Conservation (phyloP, 2,797 vertebrate genomes). For the Botia kubotai region DNA sequence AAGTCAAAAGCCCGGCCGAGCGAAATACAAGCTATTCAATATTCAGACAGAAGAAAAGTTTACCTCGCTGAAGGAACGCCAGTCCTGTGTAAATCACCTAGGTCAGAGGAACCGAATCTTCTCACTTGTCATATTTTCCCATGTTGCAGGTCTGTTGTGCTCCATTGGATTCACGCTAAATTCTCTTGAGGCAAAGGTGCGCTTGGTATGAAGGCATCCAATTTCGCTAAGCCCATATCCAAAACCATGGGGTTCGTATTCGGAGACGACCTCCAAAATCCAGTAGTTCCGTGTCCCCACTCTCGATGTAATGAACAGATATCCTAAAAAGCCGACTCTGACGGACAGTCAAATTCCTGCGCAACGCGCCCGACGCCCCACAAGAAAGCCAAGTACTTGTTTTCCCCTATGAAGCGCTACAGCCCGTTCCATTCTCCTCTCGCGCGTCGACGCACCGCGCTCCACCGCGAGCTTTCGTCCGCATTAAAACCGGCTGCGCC, state of each 20-base stretch:
- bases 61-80: conserved; percentile 69
- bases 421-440: conserved; percentile 60
- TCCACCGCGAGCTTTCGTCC: conserved; percentile 62
- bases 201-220: conserved; percentile 55
- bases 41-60: conserved; percentile 61
- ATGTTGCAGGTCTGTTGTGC: conserved; percentile 60
- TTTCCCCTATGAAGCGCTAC: conserved; percentile 61
- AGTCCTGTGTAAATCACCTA: conserved; percentile 64
- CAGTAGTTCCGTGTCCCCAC: conserved; percentile 31
- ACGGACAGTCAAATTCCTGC: conserved; percentile 64
- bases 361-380: conserved; percentile 54
- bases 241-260: conserved; percentile 51
- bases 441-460: conserved; percentile 56
- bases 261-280: conserved; percentile 50
- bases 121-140: conserved; percentile 67
- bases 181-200: conserved; percentile 52
- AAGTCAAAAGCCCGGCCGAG: background rate
- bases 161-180: conserved; percentile 59
- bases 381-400: conserved; percentile 62
- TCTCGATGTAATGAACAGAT: conserved; percentile 27
- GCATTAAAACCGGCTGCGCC: conserved; percentile 72
- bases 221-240: conserved; percentile 64
- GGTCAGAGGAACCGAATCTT: conserved; percentile 64
- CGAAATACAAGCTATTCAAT: conserved; percentile 22
- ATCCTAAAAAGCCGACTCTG: conserved; percentile 52